Evolutionary conservation across 2,113 vertebrate species (phyloP).

Genomic region (zebrafish (Danio rerio)): GRCz12tu NC_133194.1:37693501-37694000

Average conservation of each 20-base stretch:
- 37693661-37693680: background rate
- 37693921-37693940: no score
- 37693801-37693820: background rate
- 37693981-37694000: no score
- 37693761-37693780: background rate
- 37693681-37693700: slow-evolving; percentile 14
- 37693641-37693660: slow-evolving; percentile 19
- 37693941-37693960: no score
- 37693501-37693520: slow-evolving; percentile 8
- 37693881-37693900: no score
- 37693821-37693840: background rate
- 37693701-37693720: background rate
- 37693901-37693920: no score
- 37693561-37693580: background rate
- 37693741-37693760: background rate
- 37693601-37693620: background rate
- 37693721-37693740: background rate
- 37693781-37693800: background rate
- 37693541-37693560: background rate
- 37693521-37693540: background rate
- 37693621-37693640: slow-evolving; percentile 36
- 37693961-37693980: no score
- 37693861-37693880: no score
- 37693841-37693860: background rate
- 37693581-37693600: background rate